Evolutionary conservation across 1,140 invertebrate species (phyloP), one percentile per base, ranked within the genome.

Genomic region (Meloidogyne floridensis): DNA sequence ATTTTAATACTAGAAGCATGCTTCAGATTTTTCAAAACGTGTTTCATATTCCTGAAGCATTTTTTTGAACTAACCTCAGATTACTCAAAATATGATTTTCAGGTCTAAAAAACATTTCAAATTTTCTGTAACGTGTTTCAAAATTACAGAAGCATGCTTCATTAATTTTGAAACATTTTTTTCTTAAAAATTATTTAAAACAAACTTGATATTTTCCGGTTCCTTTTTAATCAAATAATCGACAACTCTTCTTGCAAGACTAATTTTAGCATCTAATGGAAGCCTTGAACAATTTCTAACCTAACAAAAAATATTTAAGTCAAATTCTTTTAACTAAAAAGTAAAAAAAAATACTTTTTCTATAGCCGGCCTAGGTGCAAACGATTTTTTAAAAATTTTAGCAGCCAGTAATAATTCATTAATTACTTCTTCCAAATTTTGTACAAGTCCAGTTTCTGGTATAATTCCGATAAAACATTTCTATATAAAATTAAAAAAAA

Each of bases 391-490:
- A 43, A 51, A 42, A 69, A 53, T 3, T 75, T 78, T 80, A n/a
- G 83, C 77, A 42, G 53, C 53, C 11, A 42, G 11, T 15, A 84
- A 65, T 56, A 84, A 54, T 56, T 77, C n/a, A 13, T 54, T 47
- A 43, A 84, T 82, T 15, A 85, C 65, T 59, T 75, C 42, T n/a
- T 84, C 83, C 69, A 83, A 59, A 69, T 80, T 72, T 42, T 56
- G 65, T 15, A 42, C 13, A 15, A 85, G 20, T n/a, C 83, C 83
- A 42, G 73, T 43, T 15, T 53, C 18, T 32, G 83, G 83, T 70
- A 84, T 72, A 8, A 51, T 81, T 18, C 83, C 83, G 9, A 84
- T 59, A 47, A 84, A 85, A 56, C 78, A 80, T 51, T 74, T 82
- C 83, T 85, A 20, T 4, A 32, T 83, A 84, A 51, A 42, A 15